phyloP scores from a whole-genome alignment of 2,797 vertebrate genomes.

The Picus viridis region DNA sequence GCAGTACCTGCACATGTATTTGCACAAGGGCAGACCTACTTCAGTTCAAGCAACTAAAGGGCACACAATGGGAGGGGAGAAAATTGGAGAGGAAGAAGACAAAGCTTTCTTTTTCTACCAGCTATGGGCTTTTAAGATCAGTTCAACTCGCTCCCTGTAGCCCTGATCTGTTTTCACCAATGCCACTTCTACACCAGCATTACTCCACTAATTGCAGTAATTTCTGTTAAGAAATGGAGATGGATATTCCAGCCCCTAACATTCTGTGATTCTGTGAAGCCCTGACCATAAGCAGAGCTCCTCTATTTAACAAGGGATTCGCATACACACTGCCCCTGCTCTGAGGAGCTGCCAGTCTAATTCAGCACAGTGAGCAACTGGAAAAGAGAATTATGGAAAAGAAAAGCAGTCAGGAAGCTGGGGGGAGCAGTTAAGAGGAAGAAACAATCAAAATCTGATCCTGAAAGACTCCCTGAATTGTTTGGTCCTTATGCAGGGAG shows the following conservation, averaged over 20 bases:
- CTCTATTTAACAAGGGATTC: not conserved
- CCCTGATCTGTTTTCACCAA: not conserved
- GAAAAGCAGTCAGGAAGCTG: not conserved
- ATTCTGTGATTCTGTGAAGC: too few relatives aligned
- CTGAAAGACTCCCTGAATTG: not conserved
- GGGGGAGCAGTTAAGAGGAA: not conserved
- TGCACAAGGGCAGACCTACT: not conserved
- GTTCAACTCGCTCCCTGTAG: not conserved
- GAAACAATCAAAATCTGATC: not conserved
- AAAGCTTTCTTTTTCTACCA: not conserved
- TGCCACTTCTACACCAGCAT: not conserved
- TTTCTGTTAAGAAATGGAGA: not conserved
- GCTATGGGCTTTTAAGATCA: not conserved
- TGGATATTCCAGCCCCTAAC: not conserved
- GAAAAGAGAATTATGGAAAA: not conserved
- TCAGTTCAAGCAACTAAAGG: not conserved
- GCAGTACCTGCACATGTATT: not conserved
- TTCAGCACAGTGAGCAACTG: accelerated
- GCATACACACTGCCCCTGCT: not conserved
- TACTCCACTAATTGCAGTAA: not conserved
- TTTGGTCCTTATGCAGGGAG: not conserved
- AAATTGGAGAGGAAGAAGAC: not conserved
- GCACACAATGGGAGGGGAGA: not conserved
- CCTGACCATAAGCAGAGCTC: not conserved
- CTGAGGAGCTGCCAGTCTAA: not conserved